Evolutionary conservation across 2,797 vertebrate species (phyloP).

Genomic region (Apogon talboti): DNA sequence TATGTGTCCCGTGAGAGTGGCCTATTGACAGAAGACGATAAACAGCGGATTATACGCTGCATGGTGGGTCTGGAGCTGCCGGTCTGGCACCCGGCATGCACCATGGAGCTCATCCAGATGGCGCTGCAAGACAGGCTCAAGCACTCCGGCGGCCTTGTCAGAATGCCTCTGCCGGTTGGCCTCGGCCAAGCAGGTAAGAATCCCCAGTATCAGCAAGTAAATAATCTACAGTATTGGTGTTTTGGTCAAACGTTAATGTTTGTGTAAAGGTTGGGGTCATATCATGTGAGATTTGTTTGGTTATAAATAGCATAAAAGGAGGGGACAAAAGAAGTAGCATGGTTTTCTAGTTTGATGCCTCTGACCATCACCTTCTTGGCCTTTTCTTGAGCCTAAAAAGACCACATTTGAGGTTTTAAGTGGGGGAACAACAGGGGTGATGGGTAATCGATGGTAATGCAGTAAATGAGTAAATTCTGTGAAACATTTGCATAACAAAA

Average conservation of each 20-base stretch:
- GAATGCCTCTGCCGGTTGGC: conserved; percentile 86
- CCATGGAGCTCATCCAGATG: conserved; percentile 81
- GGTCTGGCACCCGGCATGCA: conserved; percentile 83
- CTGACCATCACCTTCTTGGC: no score
- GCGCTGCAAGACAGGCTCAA: conserved; percentile 83
- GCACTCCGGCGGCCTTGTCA: conserved; percentile 83
- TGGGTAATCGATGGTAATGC: no score
- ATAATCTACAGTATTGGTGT: background rate
- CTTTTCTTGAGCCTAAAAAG: no score
- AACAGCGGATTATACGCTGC: conserved; percentile 83
- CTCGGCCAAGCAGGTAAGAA: conserved; percentile 83
- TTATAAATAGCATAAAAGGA: no score
- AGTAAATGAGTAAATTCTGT: no score
- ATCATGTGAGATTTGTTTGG: no score
- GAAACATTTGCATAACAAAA: no score
- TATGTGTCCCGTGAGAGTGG: conserved; percentile 80
- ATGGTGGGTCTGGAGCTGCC: conserved; percentile 87
- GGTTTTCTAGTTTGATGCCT: no score
- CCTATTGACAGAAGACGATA: conserved; percentile 75
- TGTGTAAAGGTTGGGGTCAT: no score
- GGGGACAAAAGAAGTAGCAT: no score
- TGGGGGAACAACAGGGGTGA: no score
- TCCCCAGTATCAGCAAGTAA: background rate
- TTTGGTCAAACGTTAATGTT: background rate
- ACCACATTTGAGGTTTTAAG: no score